phyloP scores from a whole-genome alignment of 2,113 vertebrate genomes.

The Podarcis raffonei region DNA sequence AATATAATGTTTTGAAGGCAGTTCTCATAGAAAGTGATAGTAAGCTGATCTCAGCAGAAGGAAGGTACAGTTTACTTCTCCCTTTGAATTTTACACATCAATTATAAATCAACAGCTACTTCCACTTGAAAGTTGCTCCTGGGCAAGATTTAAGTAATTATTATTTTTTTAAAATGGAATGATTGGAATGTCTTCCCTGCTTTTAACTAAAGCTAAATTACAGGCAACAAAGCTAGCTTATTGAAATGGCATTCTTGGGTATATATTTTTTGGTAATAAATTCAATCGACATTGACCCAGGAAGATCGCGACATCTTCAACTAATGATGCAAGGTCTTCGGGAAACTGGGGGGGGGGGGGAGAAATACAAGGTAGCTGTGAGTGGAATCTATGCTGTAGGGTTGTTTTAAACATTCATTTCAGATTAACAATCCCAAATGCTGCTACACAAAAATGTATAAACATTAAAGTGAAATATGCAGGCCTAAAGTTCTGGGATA shows the following conservation, averaged over 20 bases:
- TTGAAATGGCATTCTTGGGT: background rate
- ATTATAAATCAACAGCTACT: conserved; percentile 26
- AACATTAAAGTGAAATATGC: background rate
- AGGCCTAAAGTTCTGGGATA: background rate
- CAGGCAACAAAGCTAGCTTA: background rate
- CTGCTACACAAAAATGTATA: background rate
- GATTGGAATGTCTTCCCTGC: conserved; percentile 14
- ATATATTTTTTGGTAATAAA: background rate
- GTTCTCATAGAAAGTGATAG: background rate
- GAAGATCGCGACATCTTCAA: background rate
- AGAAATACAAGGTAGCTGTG: background rate
- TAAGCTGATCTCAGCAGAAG: background rate
- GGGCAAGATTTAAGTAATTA: conserved; percentile 22
- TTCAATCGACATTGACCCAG: background rate
- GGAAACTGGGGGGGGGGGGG: background rate
- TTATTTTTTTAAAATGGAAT: conserved; percentile 3
- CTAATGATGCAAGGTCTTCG: background rate
- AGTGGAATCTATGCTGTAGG: background rate
- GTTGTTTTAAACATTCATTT: background rate
- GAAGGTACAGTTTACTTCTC: background rate
- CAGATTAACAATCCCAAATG: background rate
- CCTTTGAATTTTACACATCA: background rate
- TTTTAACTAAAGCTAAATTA: conserved; percentile 22
- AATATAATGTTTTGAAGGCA: background rate
- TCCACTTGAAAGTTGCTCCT: conserved; percentile 18